phyloP scores from a whole-genome alignment of 2,797 vertebrate species.

The Poeciliopsis paucimaculata region DNA sequence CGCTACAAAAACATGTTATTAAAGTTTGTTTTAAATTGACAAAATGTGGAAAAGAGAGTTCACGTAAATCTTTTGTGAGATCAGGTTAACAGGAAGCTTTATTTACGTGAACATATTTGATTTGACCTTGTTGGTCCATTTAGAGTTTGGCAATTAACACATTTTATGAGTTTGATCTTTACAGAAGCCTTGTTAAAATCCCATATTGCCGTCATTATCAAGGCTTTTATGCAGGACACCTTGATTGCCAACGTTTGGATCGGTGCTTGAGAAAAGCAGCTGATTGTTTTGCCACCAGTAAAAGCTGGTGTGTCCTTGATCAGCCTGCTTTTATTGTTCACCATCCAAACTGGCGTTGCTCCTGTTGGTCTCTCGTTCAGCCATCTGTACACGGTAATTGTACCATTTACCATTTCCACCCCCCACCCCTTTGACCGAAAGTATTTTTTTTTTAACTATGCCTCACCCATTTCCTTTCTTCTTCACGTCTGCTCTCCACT shows the following conservation, averaged over 20 bases:
- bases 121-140: background rate
- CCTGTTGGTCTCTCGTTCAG: slow-evolving; percentile 29
- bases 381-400: slow-evolving; percentile 70
- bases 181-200: slow-evolving; percentile 1
- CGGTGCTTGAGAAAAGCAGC: slow-evolving; percentile 11
- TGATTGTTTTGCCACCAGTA: slow-evolving; percentile 18
- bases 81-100: background rate
- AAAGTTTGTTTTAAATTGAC: background rate
- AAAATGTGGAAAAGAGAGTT: background rate
- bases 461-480: slow-evolving; percentile 46
- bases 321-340: slow-evolving; percentile 22
- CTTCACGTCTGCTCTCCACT: slow-evolving; percentile 23
- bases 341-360: slow-evolving; percentile 22
- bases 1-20: background rate
- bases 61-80: background rate
- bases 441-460: slow-evolving; percentile 43
- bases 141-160: slow-evolving; percentile 4
- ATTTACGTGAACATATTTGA: background rate
- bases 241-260: slow-evolving; percentile 14
- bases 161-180: slow-evolving; percentile 5
- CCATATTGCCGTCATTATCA: background rate
- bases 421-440: slow-evolving; percentile 21
- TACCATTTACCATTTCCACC: slow-evolving; percentile 40
- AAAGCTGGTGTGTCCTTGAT: slow-evolving; percentile 8
- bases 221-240: slow-evolving; percentile 5